Evolutionary conservation across 2,797 vertebrate species (phyloP), one percentile per base, ranked within the genome.

Genomic region (Pseudotriccus pelzelni): DNA sequence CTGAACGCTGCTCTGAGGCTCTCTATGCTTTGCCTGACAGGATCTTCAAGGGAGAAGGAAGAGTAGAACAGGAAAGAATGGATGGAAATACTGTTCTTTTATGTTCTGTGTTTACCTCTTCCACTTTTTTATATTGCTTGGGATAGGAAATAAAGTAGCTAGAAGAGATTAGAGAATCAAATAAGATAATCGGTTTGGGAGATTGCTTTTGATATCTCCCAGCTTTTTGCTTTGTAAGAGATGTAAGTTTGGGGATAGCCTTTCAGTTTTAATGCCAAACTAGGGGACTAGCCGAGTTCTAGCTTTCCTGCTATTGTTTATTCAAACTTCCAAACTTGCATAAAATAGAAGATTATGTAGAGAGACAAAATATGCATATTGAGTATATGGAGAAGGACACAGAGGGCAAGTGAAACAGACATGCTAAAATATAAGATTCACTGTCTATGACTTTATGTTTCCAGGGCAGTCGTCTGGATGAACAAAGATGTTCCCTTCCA

Each of bases 391-490:
- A 68, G 32, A 62, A 92, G 24, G 46, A 74, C 12, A 12, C 53
- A 27, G 21, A 59, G 23, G 52, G 75, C 84, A 92, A 89, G 56
- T 49, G 60, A 86, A 93, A 72, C 14, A 81, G 55, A 34, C 5
- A 13, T 16, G 4, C 30, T 70, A 20, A 79, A 83, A 28, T 52
- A 28, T 24, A 23, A 16, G 14, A 67, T 93, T 97, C 66, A 96
- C n/a, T 78, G 20, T 84, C 60, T 94, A 6, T 92, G 72, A 58
- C 68, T 94, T 95, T 91, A 43, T 96, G 94, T 97, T 98, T 96
- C 77, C 96, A 99, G 99, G 98, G 98, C 69, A 99, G 98, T 97
- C 99, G 98, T 97, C 98, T 99, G 98, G 98, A 99, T 70, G 99
- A 99, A 92, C 99, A 99, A 96, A 98, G 99, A 89, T 99, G 98